Percentiles rank a stretch among this genome's conserved stretches.
These are phyloP conservation scores for Meliscaeva auricollis DNA, from an alignment of 2,888 invertebrate genomes.

Conservation along the genomic window DNA sequence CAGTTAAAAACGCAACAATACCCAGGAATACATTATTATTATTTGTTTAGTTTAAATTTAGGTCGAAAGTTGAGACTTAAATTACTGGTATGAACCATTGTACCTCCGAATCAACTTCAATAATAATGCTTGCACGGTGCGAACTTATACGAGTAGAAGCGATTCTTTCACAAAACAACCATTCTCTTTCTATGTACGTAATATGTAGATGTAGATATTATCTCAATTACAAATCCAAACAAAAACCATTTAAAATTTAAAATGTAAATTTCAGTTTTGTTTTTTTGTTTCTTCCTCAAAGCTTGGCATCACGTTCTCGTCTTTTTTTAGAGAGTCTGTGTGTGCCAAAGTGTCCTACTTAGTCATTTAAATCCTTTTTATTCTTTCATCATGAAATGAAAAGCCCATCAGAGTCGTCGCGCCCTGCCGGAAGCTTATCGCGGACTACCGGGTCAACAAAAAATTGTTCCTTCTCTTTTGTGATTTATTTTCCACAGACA, in stretches of 20 bases:
- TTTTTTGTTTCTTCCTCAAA: conserved; percentile 1
- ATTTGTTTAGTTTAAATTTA: background rate
- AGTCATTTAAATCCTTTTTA: conserved; percentile 54
- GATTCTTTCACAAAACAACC: background rate
- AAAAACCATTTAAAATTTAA: conserved; percentile 26
- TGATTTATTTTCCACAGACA: conserved; percentile 15
- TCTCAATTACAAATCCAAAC: conserved; percentile 35
- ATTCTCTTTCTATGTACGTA: background rate
- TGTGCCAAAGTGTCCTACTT: conserved; percentile 33
- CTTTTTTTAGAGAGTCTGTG: background rate
- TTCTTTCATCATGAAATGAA: conserved; percentile 18
- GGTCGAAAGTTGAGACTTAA: conserved; percentile 22
- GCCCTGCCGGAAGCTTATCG: conserved; percentile 55
- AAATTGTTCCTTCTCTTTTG: conserved; percentile 30
- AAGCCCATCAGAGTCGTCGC: conserved; percentile 32
- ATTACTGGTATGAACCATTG: background rate
- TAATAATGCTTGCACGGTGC: background rate
- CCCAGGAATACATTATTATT: background rate
- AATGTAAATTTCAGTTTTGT: conserved; percentile 2
- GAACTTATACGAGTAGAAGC: too few species aligned
- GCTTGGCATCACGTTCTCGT: background rate
- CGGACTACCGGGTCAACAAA: conserved; percentile 56
- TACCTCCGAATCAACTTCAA: conserved; percentile 4
- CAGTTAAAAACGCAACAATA: background rate
- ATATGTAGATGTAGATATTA: too few species aligned